Evolutionary conservation across 1,140 invertebrate genomes (phyloP).

Genomic region (Pygmarrhopalites habei): DNA sequence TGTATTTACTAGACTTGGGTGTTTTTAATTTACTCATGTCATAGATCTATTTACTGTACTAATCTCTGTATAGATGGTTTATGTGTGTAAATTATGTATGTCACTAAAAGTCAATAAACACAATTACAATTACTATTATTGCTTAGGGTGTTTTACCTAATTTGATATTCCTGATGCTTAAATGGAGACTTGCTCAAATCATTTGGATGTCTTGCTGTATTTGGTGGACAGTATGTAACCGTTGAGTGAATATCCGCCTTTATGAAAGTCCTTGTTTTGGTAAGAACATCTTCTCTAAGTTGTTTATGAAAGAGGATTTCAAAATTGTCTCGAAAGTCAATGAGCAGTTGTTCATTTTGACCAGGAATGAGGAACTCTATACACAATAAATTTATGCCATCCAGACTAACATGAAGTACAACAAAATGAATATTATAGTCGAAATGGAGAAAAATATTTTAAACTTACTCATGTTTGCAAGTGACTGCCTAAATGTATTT

Average conservation of each 20-base stretch:
- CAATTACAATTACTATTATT: not conserved
- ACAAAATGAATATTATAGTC: not conserved
- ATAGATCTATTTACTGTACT: no score
- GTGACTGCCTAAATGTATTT: not conserved
- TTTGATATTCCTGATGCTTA: not conserved
- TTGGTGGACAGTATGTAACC: slow-evolving; percentile 44
- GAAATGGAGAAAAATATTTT: not conserved
- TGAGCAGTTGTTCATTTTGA: slow-evolving; percentile 49
- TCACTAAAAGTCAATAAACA: no score
- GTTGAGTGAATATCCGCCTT: slow-evolving; percentile 72
- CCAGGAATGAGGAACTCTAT: slow-evolving; percentile 26
- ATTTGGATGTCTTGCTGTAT: not conserved
- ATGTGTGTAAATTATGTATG: no score
- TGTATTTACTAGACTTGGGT: no score
- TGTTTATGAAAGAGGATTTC: slow-evolving; percentile 71
- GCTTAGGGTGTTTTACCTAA: not conserved
- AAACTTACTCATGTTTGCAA: not conserved
- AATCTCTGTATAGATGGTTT: no score
- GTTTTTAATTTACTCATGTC: no score
- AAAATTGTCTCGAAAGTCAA: slow-evolving; percentile 65
- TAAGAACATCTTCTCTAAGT: slow-evolving; percentile 63
- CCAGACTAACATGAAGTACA: not conserved
- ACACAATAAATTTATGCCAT: not conserved
- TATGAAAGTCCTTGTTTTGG: slow-evolving; percentile 64
- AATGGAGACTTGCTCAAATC: slow-evolving; percentile 11